Conservation (phyloP, 2,888 invertebrate genomes). For the Coecobrya sp. region DNA sequence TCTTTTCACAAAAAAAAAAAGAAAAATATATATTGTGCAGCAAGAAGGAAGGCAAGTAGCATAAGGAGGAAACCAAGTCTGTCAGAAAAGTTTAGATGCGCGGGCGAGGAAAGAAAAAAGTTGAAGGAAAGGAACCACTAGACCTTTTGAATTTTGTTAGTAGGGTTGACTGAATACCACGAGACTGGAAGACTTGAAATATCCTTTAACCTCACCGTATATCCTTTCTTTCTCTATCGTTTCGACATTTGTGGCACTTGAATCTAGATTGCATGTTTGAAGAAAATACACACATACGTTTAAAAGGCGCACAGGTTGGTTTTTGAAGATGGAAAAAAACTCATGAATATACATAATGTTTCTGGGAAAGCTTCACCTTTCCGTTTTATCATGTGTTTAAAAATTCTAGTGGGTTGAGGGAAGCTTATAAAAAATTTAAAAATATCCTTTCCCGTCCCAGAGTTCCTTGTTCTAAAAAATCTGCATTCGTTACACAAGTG, state of each 20-base stretch:
- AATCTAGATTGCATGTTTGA: constrained; percentile 23
- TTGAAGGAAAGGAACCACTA: constrained; percentile 23
- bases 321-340: no score
- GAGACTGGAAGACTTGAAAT: background rate
- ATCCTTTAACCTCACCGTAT: background rate
- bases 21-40: constrained; percentile 46
- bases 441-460: background rate
- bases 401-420: no score
- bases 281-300: background rate
- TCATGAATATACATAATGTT: constrained; percentile 39
- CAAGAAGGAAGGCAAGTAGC: background rate
- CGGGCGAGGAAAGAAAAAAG: background rate
- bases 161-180: background rate
- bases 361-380: background rate
- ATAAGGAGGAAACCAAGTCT: constrained; percentile 34
- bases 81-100: constrained; percentile 56
- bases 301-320: background rate
- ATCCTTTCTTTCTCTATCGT: background rate
- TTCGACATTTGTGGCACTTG: constrained; percentile 32
- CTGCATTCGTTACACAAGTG: background rate
- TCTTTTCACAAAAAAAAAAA: constrained; percentile 29
- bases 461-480: constrained; percentile 9
- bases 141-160: background rate
- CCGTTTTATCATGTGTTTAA: no score
- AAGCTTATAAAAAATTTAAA: no score